These are phyloP conservation scores for Phrixothrix hirtus DNA, from an alignment of 2,888 invertebrate genomes.

Conservation along the genomic window DNA sequence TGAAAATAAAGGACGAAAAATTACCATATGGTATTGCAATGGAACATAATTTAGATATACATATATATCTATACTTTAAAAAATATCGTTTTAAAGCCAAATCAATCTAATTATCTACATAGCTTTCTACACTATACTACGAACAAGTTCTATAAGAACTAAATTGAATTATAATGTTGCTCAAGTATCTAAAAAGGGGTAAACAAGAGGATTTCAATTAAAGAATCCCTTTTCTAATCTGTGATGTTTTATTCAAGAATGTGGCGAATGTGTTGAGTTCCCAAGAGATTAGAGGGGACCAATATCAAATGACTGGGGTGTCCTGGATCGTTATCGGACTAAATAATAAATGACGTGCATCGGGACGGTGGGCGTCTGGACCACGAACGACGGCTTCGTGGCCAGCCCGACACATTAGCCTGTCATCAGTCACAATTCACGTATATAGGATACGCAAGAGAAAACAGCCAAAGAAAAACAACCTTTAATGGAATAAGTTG, in stretches of 20 bases:
- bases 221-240: constrained; percentile 14
- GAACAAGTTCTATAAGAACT: neutral
- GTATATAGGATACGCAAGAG: constrained; percentile 10
- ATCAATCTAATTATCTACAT: no score
- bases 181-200: neutral
- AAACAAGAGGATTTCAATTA: constrained; percentile 24
- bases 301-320: constrained; percentile 47
- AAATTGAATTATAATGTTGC: neutral
- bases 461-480: constrained; percentile 14
- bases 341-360: constrained; percentile 42
- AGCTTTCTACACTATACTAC: no score
- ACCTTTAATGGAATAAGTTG: constrained; percentile 5
- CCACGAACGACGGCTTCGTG: constrained; percentile 32
- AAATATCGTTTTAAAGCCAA: no score
- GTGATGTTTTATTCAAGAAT: constrained; percentile 46
- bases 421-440: constrained; percentile 30
- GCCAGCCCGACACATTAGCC: constrained; percentile 35
- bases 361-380: constrained; percentile 32
- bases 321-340: constrained; percentile 49
- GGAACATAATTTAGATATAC: no score
- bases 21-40: no score
- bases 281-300: constrained; percentile 37
- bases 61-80: no score
- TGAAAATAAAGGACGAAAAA: no score
- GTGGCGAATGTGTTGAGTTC: constrained; percentile 38